Percentiles rank a stretch among this genome's conserved stretches.
Evolutionary conservation across 2,888 invertebrate species (phyloP).

Genomic region (Ischnura elegans): DNA sequence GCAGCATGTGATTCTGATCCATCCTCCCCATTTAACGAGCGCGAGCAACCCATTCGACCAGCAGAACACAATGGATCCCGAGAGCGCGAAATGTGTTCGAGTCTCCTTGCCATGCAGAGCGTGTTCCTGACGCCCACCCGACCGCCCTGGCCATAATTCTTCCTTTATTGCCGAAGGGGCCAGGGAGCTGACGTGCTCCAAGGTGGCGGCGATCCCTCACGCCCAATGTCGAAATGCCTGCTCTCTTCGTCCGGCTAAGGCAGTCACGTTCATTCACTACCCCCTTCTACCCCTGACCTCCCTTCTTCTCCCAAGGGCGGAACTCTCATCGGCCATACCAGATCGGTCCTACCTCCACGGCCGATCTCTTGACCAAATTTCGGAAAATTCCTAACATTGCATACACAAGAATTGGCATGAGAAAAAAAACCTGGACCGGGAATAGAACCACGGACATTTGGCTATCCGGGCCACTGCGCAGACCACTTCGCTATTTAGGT

Average conservation of each 20-base stretch:
- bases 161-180: background rate
- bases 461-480: too few species aligned
- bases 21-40: too few species aligned
- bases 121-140: background rate
- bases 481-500: too few species aligned
- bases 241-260: constrained; percentile 19
- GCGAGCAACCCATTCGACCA: too few species aligned
- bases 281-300: background rate
- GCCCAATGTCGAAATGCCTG: constrained; percentile 41
- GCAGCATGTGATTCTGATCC: background rate
- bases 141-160: background rate
- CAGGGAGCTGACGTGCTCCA: constrained; percentile 5
- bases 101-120: constrained; percentile 24
- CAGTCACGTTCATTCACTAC: constrained; percentile 25
- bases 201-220: constrained; percentile 34
- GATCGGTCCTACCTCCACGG: too few species aligned
- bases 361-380: too few species aligned
- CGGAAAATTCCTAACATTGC: too few species aligned
- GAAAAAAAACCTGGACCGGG: too few species aligned
- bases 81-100: background rate
- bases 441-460: too few species aligned
- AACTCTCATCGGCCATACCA: background rate
- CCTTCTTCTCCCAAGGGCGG: background rate
- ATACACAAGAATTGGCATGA: too few species aligned
- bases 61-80: background rate